Percentiles rank a stretch among this genome's conserved stretches.
These are phyloP conservation scores for Aphyosemion australe DNA, from an alignment of 2,113 vertebrate species.

Conservation along the genomic window DNA sequence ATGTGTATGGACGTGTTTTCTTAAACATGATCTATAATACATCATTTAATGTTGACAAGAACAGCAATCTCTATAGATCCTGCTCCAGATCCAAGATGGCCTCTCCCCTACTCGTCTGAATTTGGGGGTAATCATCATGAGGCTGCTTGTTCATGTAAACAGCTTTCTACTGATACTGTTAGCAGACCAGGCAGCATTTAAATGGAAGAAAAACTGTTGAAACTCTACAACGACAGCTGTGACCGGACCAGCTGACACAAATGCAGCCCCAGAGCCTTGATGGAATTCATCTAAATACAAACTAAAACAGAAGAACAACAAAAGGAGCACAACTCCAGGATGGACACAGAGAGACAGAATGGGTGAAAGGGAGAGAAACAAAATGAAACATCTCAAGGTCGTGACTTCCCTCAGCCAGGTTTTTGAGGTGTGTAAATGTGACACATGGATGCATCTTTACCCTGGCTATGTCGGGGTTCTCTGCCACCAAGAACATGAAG, in stretches of 20 bases:
- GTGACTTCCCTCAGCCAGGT: background rate
- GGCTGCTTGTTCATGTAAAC: background rate
- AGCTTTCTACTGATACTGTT: background rate
- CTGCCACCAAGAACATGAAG: conserved; percentile 95
- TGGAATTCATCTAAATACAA: too few species aligned
- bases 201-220: too few species aligned
- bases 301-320: background rate
- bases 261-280: background rate
- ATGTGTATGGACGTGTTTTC: too few species aligned
- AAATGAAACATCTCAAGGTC: background rate
- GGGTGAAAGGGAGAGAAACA: background rate
- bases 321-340: background rate
- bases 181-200: background rate
- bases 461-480: conserved; percentile 90
- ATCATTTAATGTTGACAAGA: too few species aligned
- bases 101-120: too few species aligned
- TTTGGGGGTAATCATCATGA: background rate
- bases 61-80: too few species aligned
- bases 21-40: too few species aligned
- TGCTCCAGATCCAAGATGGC: too few species aligned
- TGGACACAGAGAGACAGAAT: background rate
- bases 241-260: background rate
- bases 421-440: background rate
- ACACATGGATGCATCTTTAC: conserved; percentile 70
- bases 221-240: too few species aligned